Evolutionary conservation across 2,797 vertebrate species (phyloP).

Genomic region (Mormyrops attenuatus): DNA sequence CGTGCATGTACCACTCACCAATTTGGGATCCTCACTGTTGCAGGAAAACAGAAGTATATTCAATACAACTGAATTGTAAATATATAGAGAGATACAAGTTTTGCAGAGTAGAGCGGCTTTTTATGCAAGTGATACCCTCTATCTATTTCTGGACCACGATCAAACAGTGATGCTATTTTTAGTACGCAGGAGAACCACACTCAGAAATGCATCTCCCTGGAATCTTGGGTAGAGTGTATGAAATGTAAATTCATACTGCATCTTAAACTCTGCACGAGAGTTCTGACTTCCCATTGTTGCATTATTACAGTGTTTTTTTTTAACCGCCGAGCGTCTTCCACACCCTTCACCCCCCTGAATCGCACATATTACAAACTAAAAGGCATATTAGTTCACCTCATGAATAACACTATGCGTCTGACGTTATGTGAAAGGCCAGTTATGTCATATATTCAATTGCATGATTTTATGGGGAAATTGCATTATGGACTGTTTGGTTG

Average conservation of each 20-base stretch:
- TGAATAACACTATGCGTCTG: not conserved
- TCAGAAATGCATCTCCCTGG: constrained; percentile 81
- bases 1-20: constrained; percentile 59
- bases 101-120: constrained; percentile 84
- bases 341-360: constrained; percentile 39
- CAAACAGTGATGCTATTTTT: constrained; percentile 98
- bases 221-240: constrained; percentile 78
- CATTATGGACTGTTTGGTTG: not conserved
- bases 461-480: not conserved
- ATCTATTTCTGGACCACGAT: constrained; percentile 98
- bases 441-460: not conserved
- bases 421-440: not conserved
- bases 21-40: constrained; percentile 47
- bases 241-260: constrained; percentile 66
- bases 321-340: constrained; percentile 47
- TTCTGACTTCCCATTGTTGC: constrained; percentile 64
- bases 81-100: constrained; percentile 68
- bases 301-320: constrained; percentile 69
- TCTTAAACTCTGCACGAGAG: constrained; percentile 66
- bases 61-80: constrained; percentile 39
- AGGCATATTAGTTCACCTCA: constrained; percentile 32
- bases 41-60: constrained; percentile 37
- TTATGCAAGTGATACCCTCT: constrained; percentile 91
- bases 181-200: constrained; percentile 83
- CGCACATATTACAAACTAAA: constrained; percentile 40